phyloP scores from a whole-genome alignment of 2,113 vertebrate genomes.

The Tetrax tetrax region DNA sequence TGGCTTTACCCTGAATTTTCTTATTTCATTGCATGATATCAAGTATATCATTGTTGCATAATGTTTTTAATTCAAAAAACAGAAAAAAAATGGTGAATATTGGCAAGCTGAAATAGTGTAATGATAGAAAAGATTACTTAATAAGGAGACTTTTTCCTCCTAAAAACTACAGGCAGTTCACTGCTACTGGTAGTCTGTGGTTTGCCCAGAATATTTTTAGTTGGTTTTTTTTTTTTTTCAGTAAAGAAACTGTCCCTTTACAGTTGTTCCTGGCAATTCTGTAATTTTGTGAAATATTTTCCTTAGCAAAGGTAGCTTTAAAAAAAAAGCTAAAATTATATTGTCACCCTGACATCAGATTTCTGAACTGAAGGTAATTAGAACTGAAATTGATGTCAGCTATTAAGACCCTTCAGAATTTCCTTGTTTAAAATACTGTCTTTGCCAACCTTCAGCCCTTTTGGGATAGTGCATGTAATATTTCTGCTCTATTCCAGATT shows the following conservation, averaged over 20 bases:
- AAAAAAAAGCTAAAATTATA: not conserved
- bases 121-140: not conserved
- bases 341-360: not conserved
- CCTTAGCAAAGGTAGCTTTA: not conserved
- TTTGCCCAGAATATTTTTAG: not conserved
- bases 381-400: not conserved
- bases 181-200: not conserved
- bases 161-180: not conserved
- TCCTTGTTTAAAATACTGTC: not conserved
- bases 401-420: not conserved
- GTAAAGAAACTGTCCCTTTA: not conserved
- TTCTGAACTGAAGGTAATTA: not conserved
- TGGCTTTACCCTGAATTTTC: not conserved
- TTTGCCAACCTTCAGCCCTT: not conserved
- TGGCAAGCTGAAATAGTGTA: constrained; percentile 51
- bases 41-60: not conserved
- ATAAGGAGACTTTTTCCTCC: not conserved
- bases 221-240: not conserved
- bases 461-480: not conserved
- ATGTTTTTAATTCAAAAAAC: not conserved
- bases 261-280: not conserved
- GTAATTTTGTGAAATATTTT: not conserved
- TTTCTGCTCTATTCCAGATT: not conserved
- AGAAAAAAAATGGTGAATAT: not conserved
- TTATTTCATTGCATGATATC: not conserved